These are phyloP conservation scores for Anorthoa munda DNA, from an alignment of 2,888 invertebrate species.

Conservation along the genomic window DNA sequence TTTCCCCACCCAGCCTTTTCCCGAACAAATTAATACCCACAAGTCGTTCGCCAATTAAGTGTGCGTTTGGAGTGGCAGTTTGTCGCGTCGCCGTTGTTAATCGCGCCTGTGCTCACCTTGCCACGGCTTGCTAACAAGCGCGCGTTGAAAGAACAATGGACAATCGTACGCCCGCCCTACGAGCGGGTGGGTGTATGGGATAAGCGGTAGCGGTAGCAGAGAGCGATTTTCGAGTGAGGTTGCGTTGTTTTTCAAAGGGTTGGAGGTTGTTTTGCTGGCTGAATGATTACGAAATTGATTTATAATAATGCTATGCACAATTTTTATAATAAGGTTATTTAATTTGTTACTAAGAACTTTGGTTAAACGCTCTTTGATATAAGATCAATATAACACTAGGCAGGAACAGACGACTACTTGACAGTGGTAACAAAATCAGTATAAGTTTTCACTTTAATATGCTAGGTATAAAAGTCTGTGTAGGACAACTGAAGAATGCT, in stretches of 20 bases:
- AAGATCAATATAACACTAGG: too few species aligned
- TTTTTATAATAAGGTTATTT: not conserved
- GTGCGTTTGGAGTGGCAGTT: constrained; percentile 64
- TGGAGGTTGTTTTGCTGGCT: not conserved
- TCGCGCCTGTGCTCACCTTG: constrained; percentile 80
- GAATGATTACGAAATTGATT: not conserved
- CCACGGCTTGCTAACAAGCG: constrained; percentile 85
- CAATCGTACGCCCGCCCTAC: constrained; percentile 79
- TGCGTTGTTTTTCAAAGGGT: not conserved
- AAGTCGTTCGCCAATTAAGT: constrained; percentile 66
- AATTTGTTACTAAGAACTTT: too few species aligned
- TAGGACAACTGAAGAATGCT: too few species aligned
- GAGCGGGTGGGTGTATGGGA: not conserved
- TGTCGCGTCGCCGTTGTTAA: constrained; percentile 69
- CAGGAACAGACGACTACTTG: too few species aligned
- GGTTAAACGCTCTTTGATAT: too few species aligned
- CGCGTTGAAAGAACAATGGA: constrained; percentile 90
- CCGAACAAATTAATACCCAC: constrained; percentile 59
- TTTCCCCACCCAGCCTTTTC: not conserved
- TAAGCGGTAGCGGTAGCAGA: constrained; percentile 42
- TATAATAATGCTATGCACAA: not conserved
- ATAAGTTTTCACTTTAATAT: too few species aligned
- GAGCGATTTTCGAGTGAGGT: not conserved
- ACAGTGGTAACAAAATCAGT: too few species aligned
- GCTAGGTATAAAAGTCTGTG: too few species aligned